Evolutionary conservation across 2,888 invertebrate species (phyloP).

Genomic region (Auanema freiburgensis): DNA sequence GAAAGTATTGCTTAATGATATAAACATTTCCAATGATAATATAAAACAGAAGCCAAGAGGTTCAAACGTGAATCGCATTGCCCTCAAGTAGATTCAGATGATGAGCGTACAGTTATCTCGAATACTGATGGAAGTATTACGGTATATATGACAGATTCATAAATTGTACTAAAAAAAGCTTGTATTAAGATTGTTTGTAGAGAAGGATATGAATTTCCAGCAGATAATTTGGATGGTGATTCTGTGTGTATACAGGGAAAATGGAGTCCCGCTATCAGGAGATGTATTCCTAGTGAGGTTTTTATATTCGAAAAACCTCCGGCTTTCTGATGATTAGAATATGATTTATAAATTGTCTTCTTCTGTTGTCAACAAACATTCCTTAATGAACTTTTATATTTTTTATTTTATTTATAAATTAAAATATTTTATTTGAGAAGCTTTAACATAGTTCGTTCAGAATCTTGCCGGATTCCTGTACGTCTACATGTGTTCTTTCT

Average conservation of each 20-base stretch:
- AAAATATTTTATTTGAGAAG: background rate
- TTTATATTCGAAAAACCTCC: background rate
- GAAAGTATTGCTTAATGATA: background rate
- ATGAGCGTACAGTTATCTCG: constrained; percentile 18
- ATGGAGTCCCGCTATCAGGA: constrained; percentile 85
- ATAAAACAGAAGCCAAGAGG: background rate
- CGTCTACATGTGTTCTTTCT: constrained; percentile 60
- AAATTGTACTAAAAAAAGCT: background rate
- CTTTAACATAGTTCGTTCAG: constrained; percentile 26
- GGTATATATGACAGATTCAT: constrained; percentile 14
- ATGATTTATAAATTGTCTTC: background rate
- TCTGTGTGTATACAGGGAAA: constrained; percentile 91
- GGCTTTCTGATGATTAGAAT: background rate
- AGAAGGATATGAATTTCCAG: constrained; percentile 46
- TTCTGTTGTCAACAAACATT: background rate
- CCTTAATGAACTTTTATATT: constrained; percentile 3
- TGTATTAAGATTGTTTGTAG: constrained; percentile 55
- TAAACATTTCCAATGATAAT: too few relatives aligned
- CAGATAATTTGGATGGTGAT: constrained; percentile 65
- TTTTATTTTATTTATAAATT: too few relatives aligned
- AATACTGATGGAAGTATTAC: constrained; percentile 28
- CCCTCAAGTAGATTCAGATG: constrained; percentile 5
- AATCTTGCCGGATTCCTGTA: constrained; percentile 55
- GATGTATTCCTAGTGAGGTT: constrained; percentile 77
- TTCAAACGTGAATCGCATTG: background rate